phyloP scores from a whole-genome alignment of 1,140 invertebrate species.

The Drosophila nebulosa region DNA sequence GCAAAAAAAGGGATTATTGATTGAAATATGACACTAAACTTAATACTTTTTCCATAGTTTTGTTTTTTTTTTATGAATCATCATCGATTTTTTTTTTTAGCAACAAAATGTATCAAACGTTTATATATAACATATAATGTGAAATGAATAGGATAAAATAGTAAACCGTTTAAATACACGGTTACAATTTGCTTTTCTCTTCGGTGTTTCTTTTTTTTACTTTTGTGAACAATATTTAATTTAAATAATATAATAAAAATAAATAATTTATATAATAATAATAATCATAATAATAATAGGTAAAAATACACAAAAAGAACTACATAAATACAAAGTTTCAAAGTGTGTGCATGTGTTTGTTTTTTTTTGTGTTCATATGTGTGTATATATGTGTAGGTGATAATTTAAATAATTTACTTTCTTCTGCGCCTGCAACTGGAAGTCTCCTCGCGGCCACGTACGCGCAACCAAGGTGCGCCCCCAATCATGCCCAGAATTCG shows the following conservation, averaged over 20 bases:
- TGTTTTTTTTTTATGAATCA: constrained; percentile 25
- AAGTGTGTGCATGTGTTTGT: background rate
- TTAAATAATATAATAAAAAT: constrained; percentile 70
- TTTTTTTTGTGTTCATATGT: background rate
- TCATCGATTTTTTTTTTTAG: background rate
- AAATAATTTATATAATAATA: constrained; percentile 44
- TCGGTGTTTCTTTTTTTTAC: constrained; percentile 45
- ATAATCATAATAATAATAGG: constrained; percentile 32
- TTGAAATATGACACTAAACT: constrained; percentile 79
- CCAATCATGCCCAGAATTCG: constrained; percentile 64
- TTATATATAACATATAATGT: constrained; percentile 44
- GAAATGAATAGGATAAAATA: constrained; percentile 34
- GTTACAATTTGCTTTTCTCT: constrained; percentile 13
- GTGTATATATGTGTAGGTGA: background rate
- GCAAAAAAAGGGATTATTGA: constrained; percentile 42
- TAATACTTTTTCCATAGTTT: constrained; percentile 74
- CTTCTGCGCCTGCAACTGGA: constrained; percentile 79
- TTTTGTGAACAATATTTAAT: constrained; percentile 59
- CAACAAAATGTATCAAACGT: constrained; percentile 10
- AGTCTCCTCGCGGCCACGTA: constrained; percentile 80
- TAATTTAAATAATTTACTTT: constrained; percentile 42
- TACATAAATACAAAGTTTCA: constrained; percentile 63
- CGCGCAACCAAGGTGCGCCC: constrained; percentile 72
- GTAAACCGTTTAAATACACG: constrained; percentile 8
- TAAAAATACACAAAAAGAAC: constrained; percentile 48